Evolutionary conservation across 2,888 invertebrate species (phyloP), one percentile per base, ranked within the genome.

Genomic region (Tupiocoris notatus): DNA sequence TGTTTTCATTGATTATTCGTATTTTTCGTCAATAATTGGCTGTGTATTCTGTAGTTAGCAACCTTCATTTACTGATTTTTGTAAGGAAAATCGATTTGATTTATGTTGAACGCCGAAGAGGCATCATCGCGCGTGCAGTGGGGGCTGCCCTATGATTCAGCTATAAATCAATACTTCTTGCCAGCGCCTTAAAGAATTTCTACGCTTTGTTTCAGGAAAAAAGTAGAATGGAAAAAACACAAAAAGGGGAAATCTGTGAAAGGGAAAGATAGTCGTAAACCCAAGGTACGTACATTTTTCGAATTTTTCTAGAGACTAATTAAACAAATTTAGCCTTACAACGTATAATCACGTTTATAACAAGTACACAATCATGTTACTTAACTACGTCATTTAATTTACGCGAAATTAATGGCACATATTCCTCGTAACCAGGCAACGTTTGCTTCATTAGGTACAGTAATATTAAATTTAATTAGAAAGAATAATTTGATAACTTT

Each of bases 171-270:
- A 17, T 18, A 59, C 20, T 59, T n/a, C 54, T 17, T 24, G 20
- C 12, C 7, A 17, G 12, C 22, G 21, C 39, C 25, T 66, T 54
- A 57, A 56, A 9, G 1, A 22, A 9, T 7, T 39, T 3, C 39
- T 39, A 39, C 39, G n/a, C 16, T n/a, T 21, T 59, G 62, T 83
- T 83, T 23, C 77, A 86, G 86, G 80, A 83, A 83, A 79, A 84
- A 84, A 80, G 83, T 83, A 79, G 85, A 86, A 80, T 85, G 85
- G 85, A 85, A 85, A 78, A 85, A 85, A 80, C 83, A 83, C 79
- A 85, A 83, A 80, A 84, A 84, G 79, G 83, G 82, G 73, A 85
- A 85, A 82, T 79, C 82, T 16, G 77, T 81, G 23, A 84, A 84
- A 78, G 84, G 83, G 76, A 85, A 84, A 78, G 85, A 86, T 77